phyloP scores from a whole-genome alignment of 2,888 invertebrate genomes.

The Aleiodes leptofemur region DNA sequence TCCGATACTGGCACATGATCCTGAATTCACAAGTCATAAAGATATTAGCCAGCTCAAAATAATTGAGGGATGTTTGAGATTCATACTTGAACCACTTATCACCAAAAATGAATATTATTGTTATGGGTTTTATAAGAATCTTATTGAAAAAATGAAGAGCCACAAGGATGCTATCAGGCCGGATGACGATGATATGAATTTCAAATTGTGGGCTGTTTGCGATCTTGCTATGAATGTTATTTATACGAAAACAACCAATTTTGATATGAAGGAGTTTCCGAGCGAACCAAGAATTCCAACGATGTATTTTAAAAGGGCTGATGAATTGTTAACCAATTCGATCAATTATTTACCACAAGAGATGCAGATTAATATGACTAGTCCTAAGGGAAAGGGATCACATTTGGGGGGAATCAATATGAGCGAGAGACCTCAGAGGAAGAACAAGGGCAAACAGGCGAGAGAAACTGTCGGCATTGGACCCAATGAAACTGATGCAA shows the following conservation, averaged over 20 bases:
- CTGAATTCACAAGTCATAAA: slow-evolving; percentile 86
- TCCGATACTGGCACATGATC: slow-evolving; percentile 95
- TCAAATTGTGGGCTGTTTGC: slow-evolving; percentile 97
- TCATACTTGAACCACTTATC: slow-evolving; percentile 95
- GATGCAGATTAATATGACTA: slow-evolving; percentile 80
- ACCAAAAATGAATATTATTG: slow-evolving; percentile 95
- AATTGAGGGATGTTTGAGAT: slow-evolving; percentile 93
- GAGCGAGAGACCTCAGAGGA: slow-evolving; percentile 72
- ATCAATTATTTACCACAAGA: slow-evolving; percentile 89
- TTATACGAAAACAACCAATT: slow-evolving; percentile 89
- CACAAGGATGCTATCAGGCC: slow-evolving; percentile 92
- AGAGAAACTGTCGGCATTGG: slow-evolving; percentile 77
- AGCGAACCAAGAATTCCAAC: slow-evolving; percentile 90
- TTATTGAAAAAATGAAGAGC: slow-evolving; percentile 95
- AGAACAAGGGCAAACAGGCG: slow-evolving; percentile 76
- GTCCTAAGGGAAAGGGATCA: slow-evolving; percentile 70
- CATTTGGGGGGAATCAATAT: slow-evolving; percentile 71
- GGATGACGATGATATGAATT: slow-evolving; percentile 88
- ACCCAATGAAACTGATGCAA: slow-evolving; percentile 79
- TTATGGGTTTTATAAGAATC: slow-evolving; percentile 95
- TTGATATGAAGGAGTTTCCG: slow-evolving; percentile 93
- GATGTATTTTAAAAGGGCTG: slow-evolving; percentile 91
- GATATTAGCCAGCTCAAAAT: slow-evolving; percentile 87
- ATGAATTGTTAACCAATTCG: slow-evolving; percentile 84
- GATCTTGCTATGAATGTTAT: slow-evolving; percentile 95